Base-by-base conservation (phyloP, 2,888 invertebrate genomes). In the Xanthia togata region DNA sequence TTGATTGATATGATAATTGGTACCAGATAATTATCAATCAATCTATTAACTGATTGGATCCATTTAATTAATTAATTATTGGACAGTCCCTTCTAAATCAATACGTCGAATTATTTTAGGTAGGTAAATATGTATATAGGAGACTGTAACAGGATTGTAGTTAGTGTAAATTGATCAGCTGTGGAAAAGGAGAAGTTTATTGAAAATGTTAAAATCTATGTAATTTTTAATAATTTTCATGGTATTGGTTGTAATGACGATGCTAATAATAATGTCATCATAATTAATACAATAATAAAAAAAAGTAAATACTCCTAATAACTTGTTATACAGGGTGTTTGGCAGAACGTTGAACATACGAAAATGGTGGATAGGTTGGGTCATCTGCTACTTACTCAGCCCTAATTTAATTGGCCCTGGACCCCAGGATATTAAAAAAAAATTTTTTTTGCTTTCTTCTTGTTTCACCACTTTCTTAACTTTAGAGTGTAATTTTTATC, bases 1-100 rank as follows among this genome's bases (percentile, higher is more conserved):
- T n/a, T n/a, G n/a, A n/a, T n/a, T n/a, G n/a, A n/a, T n/a, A n/a
- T n/a, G n/a, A 31, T 31, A 31, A 31, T 31, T 31, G 31, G 31
- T 31, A 31, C 68, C 41, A 73, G 70, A 55, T 41, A 78, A 73
- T 88, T 72, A 77, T 78, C 74, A 78, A 85, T 84, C 76, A 85
- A 85, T 88, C 81, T 70, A 83, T 79, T 78, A 76, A 69, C 73
- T 84, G 70, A 84, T 88, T 79, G 76, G 73, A 79, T 79, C 78
- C 53, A 67, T 76, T 79, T 74, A 79, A 80, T 80, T 79, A 78
- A 80, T 80, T 81, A 83, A 81, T 86, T 79, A 83, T 78, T 74
- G 59, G 50, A 68, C 47, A 62, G 67, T 35, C 67, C 5, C 67
- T 81, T 69, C 55, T n/a, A 23, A 17, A 73, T 47, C 44, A 78